Percentiles rank a stretch among this genome's conserved stretches.
Conservation (phyloP, 2,888 invertebrate species). For the Fissipunctia ypsillon region DNA sequence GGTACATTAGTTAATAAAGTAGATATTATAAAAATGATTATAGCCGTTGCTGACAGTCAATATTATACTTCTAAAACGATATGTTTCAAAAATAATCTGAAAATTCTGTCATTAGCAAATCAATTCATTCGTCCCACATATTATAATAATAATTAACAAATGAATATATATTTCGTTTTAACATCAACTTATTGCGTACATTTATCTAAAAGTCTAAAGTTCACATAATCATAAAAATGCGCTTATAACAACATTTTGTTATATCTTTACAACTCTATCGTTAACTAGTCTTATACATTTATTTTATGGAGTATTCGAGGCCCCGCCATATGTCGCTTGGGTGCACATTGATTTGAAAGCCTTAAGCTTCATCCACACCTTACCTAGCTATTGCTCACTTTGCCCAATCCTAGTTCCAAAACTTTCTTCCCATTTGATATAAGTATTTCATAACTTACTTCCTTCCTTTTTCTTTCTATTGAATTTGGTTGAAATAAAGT, state of each 20-base stretch:
- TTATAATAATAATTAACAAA: conserved; percentile 52
- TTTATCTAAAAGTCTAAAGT: conserved; percentile 52
- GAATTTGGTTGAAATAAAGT: neutral
- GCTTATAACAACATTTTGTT: conserved; percentile 56
- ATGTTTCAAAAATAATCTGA: conserved; percentile 47
- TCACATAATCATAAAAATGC: conserved; percentile 57
- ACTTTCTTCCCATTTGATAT: neutral
- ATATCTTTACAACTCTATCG: conserved; percentile 60
- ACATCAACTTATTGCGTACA: conserved; percentile 62
- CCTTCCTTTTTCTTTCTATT: neutral
- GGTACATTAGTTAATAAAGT: conserved; percentile 63
- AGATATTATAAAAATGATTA: conserved; percentile 54
- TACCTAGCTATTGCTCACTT: neutral
- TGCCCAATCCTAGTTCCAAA: neutral
- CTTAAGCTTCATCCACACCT: neutral
- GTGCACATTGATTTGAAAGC: neutral
- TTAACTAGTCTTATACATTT: conserved; percentile 64
- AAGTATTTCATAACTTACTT: neutral
- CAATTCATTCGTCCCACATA: conserved; percentile 14
- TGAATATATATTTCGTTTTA: conserved; percentile 47
- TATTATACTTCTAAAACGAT: conserved; percentile 43
- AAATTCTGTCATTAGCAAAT: conserved; percentile 23
- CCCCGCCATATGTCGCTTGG: conserved; percentile 34
- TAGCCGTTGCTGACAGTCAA: conserved; percentile 57
- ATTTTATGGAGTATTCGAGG: conserved; percentile 43